Base-by-base conservation (phyloP, 2,113 vertebrate species). In the Prionailurus viverrinus region DNA sequence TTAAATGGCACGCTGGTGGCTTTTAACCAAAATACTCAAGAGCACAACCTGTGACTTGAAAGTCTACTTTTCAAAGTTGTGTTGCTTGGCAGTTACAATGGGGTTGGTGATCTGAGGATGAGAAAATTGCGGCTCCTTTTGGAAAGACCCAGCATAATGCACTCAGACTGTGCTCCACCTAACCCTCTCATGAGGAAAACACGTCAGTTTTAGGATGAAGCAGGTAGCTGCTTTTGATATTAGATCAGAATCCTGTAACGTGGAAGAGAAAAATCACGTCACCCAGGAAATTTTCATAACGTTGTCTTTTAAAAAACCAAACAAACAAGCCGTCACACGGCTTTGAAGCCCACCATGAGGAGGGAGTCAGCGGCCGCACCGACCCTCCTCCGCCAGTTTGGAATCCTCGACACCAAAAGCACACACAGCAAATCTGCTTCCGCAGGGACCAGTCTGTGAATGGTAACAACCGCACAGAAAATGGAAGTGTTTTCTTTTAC, bases 401-500 rank as follows among this genome's bases (percentile, higher is more conserved):
- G 81, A 85, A 73, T 73, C 58, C 95, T 92, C 0, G 0, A 71
- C 79, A 80, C 84, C 69, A 39, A 45, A 97, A 95, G 96, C 94
- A 93, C 91, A 95, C 12, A 55, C 29, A 63, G 91, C 96, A 71
- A 10, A 9, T 58, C 33, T 48, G 65, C 63, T 82, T 92, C 97
- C 84, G 58, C 25, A 12, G 79, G 96, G 96, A 74, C 94, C 74
- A 31, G 13, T 94, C 94, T 81, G 51, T 65, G 86, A 96, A 79
- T 51, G 92, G 74, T 58, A 82, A 91, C 78, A 27, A 74, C 86
- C 15, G 58, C 95, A 91, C 14, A 63, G 89, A 81, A 82, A 91
- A 95, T 31, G 83, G 82, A 91, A 94, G 41, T 89, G 92, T 96
- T 98, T 94, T 93, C 95, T 93, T 97, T 96, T 74, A 94, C 82